Percentiles rank a stretch among this genome's conserved stretches.
Conservation (phyloP, 2,113 vertebrate genomes). For the Camelus bactrianus region DNA sequence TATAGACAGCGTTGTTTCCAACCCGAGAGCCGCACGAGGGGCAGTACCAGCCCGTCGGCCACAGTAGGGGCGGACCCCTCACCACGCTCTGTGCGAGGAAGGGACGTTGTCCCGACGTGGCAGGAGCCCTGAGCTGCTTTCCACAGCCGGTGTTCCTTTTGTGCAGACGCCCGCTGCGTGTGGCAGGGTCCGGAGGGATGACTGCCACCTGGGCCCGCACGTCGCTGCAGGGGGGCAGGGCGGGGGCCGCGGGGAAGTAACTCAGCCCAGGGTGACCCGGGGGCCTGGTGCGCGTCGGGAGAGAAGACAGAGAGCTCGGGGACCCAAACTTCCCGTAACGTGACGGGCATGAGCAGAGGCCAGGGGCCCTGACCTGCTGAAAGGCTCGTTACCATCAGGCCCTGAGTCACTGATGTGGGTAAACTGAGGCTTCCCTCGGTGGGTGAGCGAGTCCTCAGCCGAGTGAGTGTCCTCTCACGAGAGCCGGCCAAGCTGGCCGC, state of each 20-base stretch:
- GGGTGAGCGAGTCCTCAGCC: too few species aligned
- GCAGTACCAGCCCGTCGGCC: conserved; percentile 69
- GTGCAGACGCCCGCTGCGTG: neutral
- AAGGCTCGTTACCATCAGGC: too few species aligned
- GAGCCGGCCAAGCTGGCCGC: too few species aligned
- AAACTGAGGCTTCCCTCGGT: neutral
- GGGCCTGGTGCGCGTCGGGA: neutral
- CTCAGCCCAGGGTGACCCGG: neutral
- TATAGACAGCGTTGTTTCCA: conserved; percentile 72
- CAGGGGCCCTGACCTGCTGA: neutral
- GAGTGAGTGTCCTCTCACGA: neutral
- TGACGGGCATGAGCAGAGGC: neutral
- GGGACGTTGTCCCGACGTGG: neutral
- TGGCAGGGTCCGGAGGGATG: neutral
- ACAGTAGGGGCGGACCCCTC: neutral
- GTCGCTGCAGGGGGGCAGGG: fast-evolving
- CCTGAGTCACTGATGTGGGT: fast-evolving
- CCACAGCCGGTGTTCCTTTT: neutral
- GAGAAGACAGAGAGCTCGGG: neutral
- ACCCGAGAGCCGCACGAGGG: conserved; percentile 70
- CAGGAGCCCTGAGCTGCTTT: neutral
- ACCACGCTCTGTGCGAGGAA: conserved; percentile 11
- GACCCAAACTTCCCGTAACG: fast-evolving
- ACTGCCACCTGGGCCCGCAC: neutral
- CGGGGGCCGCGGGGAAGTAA: fast-evolving